phyloP scores from a whole-genome alignment of 2,797 vertebrate genomes.

The Halcyon smyrnensis region DNA sequence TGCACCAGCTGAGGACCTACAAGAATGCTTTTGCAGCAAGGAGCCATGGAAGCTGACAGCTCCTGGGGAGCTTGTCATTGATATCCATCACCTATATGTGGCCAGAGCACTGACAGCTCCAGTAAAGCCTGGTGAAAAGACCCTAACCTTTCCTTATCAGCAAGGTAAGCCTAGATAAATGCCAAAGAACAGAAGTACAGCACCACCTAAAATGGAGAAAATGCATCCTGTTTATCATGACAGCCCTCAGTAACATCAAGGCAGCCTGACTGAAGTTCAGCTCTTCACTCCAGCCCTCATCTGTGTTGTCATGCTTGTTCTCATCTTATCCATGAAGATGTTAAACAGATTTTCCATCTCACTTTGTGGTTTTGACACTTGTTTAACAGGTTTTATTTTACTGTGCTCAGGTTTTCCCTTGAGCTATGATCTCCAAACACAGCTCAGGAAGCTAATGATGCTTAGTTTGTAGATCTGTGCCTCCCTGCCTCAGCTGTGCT shows the following conservation, averaged over 20 bases:
- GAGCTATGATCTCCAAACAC: background rate
- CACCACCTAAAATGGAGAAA: background rate
- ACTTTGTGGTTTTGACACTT: slow-evolving; percentile 1
- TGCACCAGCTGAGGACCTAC: background rate
- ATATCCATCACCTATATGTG: rapidly evolving
- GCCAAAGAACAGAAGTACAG: background rate
- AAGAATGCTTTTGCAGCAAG: background rate
- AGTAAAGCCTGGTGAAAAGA: background rate
- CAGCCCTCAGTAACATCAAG: background rate
- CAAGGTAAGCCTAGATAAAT: background rate
- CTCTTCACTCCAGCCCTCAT: background rate
- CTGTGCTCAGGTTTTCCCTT: background rate
- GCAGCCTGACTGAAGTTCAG: background rate
- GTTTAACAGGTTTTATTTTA: background rate
- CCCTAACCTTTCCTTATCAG: background rate
- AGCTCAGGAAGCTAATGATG: background rate
- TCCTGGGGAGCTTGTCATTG: background rate
- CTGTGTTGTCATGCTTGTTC: background rate
- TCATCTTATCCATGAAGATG: background rate
- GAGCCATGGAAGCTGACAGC: background rate
- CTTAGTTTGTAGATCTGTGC: background rate
- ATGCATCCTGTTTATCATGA: background rate
- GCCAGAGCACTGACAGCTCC: background rate
- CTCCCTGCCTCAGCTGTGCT: background rate
- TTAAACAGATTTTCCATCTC: slow-evolving; percentile 29